A percentile compares a stretch with the other conserved stretches of the same genome.
These are phyloP conservation scores for Agriopis marginaria DNA, from an alignment of 2,888 invertebrate species.

Conservation along the genomic window DNA sequence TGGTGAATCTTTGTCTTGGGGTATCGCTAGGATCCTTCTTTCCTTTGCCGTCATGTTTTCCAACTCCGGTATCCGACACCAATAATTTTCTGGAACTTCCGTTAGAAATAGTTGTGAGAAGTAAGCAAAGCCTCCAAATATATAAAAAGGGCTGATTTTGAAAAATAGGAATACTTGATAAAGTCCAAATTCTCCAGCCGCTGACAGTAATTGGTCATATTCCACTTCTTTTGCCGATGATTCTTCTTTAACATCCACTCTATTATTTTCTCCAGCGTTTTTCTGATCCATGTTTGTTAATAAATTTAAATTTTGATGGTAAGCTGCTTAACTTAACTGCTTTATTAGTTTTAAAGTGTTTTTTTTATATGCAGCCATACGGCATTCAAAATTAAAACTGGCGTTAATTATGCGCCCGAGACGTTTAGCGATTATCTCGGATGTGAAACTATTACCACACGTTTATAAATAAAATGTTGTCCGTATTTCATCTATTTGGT, in stretches of 20 bases:
- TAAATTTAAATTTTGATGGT: neutral
- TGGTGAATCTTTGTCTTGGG: slow-evolving; percentile 48
- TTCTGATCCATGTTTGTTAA: neutral
- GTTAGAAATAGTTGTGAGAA: slow-evolving; percentile 63
- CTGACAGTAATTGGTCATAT: slow-evolving; percentile 59
- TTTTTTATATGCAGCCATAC: no score
- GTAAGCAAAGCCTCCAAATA: slow-evolving; percentile 58
- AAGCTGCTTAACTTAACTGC: no score
- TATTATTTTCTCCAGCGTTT: neutral
- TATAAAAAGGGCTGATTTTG: slow-evolving; percentile 59
- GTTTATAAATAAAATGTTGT: slow-evolving; percentile 1
- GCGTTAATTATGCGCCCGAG: neutral
- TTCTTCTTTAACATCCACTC: slow-evolving; percentile 3
- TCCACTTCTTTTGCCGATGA: slow-evolving; percentile 43
- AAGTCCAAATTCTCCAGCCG: slow-evolving; percentile 62
- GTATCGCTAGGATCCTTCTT: slow-evolving; percentile 58
- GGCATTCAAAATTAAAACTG: no score
- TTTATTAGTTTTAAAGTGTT: no score
- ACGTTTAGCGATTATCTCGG: neutral
- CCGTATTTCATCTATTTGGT: slow-evolving; percentile 4
- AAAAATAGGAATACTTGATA: slow-evolving; percentile 60
- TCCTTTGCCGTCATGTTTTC: slow-evolving; percentile 58
- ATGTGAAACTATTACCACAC: neutral
- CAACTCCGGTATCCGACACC: slow-evolving; percentile 63
- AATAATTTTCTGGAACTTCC: slow-evolving; percentile 61